Conservation (phyloP, 2,113 vertebrate species). For the Panurus biarmicus region DNA sequence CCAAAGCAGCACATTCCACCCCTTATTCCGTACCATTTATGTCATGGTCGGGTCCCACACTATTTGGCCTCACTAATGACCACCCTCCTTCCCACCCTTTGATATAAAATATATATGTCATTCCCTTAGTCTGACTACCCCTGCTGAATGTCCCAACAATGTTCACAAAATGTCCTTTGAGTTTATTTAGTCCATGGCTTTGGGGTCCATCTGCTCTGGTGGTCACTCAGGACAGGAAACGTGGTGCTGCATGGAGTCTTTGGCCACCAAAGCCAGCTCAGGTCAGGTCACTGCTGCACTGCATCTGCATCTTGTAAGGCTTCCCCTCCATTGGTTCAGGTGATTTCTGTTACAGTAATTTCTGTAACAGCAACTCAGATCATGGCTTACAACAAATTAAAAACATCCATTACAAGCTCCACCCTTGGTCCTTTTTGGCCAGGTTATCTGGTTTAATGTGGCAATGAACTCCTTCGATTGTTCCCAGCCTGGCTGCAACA, state of each 20-base stretch:
- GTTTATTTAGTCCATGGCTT: neutral
- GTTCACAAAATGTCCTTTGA: neutral
- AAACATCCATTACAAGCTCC: neutral
- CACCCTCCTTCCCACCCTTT: neutral
- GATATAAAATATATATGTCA: neutral
- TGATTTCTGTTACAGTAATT: neutral
- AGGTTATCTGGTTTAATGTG: neutral
- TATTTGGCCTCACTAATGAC: neutral
- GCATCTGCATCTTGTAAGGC: neutral
- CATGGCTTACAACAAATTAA: neutral
- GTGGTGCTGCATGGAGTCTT: accelerated
- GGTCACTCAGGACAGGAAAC: neutral
- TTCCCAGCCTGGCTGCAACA: neutral
- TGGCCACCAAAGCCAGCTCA: neutral
- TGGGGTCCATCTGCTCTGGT: neutral
- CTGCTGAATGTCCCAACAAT: neutral
- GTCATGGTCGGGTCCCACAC: neutral
- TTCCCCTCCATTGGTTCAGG: neutral
- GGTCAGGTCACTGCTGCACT: neutral
- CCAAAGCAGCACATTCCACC: neutral
- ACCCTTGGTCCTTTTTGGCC: neutral
- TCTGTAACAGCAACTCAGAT: neutral
- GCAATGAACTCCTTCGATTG: neutral
- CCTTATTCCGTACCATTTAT: neutral
- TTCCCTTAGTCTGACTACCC: neutral